Conservation (phyloP, 1,140 invertebrate genomes). For the Hylaeus anthracinus region DNA sequence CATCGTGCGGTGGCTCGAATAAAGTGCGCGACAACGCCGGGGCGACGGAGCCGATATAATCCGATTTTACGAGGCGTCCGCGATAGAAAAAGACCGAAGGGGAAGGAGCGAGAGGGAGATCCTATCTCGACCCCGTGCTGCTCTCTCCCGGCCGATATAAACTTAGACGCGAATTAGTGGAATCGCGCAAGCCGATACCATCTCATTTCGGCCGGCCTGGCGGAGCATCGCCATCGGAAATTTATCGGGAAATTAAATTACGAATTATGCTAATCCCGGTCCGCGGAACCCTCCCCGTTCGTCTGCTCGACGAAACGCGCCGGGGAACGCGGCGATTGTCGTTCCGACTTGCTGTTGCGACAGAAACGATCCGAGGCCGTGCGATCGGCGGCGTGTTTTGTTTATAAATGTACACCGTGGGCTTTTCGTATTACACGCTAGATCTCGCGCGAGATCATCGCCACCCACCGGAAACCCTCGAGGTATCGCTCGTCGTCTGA, state of each 20-base stretch:
- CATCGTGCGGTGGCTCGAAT: constrained; percentile 56
- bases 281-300: background rate
- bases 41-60: constrained; percentile 64
- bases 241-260: constrained; percentile 78
- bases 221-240: constrained; percentile 56
- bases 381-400: background rate
- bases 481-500: background rate
- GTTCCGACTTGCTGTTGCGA: background rate
- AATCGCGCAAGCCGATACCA: constrained; percentile 72
- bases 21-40: constrained; percentile 62
- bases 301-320: background rate
- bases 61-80: constrained; percentile 71
- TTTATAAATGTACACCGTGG: background rate
- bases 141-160: constrained; percentile 71
- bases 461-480: constrained; percentile 18
- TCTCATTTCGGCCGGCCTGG: constrained; percentile 61
- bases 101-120: constrained; percentile 52
- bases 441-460: constrained; percentile 2
- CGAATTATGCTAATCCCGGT: constrained; percentile 74
- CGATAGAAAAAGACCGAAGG: constrained; percentile 24
- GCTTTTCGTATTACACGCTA: constrained; percentile 18
- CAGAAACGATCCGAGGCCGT: constrained; percentile 15
- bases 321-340: background rate
- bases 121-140: constrained; percentile 65
- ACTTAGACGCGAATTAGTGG: constrained; percentile 77